Percentiles rank a stretch among this genome's conserved stretches.
Conservation (phyloP, 2,797 vertebrate species). For the Brachyrhaphis roseni region DNA sequence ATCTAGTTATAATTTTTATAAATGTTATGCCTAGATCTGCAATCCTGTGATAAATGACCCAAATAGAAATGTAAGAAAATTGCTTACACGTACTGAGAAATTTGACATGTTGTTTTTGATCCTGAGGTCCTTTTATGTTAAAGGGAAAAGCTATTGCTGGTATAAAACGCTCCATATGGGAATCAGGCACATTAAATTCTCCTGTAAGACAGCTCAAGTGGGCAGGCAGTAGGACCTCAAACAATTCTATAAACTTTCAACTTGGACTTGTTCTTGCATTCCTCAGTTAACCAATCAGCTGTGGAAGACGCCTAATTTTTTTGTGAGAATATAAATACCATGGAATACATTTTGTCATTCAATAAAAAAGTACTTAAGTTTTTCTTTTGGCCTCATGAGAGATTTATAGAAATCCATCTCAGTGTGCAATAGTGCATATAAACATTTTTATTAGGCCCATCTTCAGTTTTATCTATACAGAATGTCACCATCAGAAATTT, state of each 20-base stretch:
- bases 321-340: not conserved
- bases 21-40: not conserved
- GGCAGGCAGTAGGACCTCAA: constrained; percentile 27
- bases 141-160: constrained; percentile 27
- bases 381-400: not conserved
- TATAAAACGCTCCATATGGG: constrained; percentile 13
- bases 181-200: constrained; percentile 22
- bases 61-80: not conserved
- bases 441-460: not conserved
- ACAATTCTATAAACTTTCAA: constrained; percentile 8
- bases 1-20: too few species aligned
- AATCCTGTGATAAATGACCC: not conserved
- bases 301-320: constrained; percentile 6
- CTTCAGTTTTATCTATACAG: not conserved
- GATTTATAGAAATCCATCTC: not conserved
- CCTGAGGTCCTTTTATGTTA: constrained; percentile 27
- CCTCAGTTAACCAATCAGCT: constrained; percentile 2
- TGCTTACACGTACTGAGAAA: not conserved
- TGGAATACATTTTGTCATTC: not conserved
- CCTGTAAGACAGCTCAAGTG: constrained; percentile 26
- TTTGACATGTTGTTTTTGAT: constrained; percentile 16
- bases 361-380: not conserved
- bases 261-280: constrained; percentile 27
- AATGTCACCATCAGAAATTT: not conserved
- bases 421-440: not conserved